Evolutionary conservation across 1,140 invertebrate species (phyloP).

Genomic region (Leptinotarsa defecta): DNA sequence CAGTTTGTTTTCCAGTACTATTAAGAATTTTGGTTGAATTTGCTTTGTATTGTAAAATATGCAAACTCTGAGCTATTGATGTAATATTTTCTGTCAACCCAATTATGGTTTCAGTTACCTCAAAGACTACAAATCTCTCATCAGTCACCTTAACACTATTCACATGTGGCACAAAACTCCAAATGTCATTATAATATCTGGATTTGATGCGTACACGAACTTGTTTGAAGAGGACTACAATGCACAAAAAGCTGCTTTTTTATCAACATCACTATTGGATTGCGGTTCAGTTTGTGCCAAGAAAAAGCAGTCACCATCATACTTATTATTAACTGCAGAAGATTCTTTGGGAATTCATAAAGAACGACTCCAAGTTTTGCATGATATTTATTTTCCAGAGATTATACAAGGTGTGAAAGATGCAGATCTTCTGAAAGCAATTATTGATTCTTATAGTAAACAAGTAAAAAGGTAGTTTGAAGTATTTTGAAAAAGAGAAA

Average conservation of each 20-base stretch:
- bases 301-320: constrained; percentile 27
- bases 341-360: constrained; percentile 6
- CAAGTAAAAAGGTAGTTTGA: constrained; percentile 10
- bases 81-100: background rate
- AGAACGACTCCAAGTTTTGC: constrained; percentile 36
- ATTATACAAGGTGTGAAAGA: constrained; percentile 24
- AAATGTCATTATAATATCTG: constrained; percentile 40
- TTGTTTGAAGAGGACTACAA: constrained; percentile 29
- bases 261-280: constrained; percentile 38
- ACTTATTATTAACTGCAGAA: constrained; percentile 16
- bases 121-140: constrained; percentile 38
- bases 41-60: background rate
- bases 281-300: constrained; percentile 29
- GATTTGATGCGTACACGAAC: constrained; percentile 42
- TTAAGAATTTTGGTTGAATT: background rate
- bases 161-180: constrained; percentile 47
- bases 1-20: background rate
- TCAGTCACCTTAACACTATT: constrained; percentile 44
- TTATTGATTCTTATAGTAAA: constrained; percentile 25
- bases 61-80: background rate
- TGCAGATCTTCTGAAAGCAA: constrained; percentile 24
- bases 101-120: constrained; percentile 45
- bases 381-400: constrained; percentile 44
- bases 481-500: background rate
- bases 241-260: constrained; percentile 32